Base-by-base conservation (phyloP, 2,113 vertebrate species). In the Dicerorhinus sumatrensis region DNA sequence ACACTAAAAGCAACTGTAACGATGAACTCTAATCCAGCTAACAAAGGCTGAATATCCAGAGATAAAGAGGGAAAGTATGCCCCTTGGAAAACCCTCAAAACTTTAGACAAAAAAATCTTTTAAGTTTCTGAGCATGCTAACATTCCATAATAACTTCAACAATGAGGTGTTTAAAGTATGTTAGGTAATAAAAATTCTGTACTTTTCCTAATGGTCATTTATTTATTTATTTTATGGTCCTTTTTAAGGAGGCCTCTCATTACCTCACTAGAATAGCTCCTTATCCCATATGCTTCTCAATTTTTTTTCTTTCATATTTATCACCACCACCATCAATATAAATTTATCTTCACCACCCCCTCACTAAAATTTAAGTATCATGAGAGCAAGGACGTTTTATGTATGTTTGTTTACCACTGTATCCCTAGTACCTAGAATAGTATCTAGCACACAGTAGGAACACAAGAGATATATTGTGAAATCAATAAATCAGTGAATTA, bases 401-500 rank as follows among this genome's bases (percentile, higher is more conserved):
- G 17, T 84, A 16, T 54, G 8, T 12, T 17, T 86, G 3, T 67
- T 58, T 25, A 51, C 31, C 14, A 25, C 13, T 80, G 1, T 39
- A 91, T 33, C 33, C 46, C 10, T 17, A 67, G 14, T 27, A 89
- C 48, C 33, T 51, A 75, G 11, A 67, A 75, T 56, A 81, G 46
- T 92, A 17, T 72, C 56, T 67, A n/a, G 36, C 56, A 96, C 46
- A 88, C 18, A 73, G 33, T 23, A 79, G 27, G n/a, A 85, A 82
- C 48, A 70, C 23, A 67, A 87, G 12, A 76, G 18, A 17, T n/a
- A 58, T 51, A 62, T 8, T 94, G 21, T 83, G 27, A 86, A 80
- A 89, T 56, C 54, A 90, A 58, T 65, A 63, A 90, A 67, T 87
- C 18, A 88, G 39, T 77, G n/a, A 88, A 90, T 20, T 96, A 60